Evolutionary conservation across 2,888 invertebrate genomes (phyloP), one percentile per base, ranked within the genome.

Genomic region (Boloria euphrosyne): DNA sequence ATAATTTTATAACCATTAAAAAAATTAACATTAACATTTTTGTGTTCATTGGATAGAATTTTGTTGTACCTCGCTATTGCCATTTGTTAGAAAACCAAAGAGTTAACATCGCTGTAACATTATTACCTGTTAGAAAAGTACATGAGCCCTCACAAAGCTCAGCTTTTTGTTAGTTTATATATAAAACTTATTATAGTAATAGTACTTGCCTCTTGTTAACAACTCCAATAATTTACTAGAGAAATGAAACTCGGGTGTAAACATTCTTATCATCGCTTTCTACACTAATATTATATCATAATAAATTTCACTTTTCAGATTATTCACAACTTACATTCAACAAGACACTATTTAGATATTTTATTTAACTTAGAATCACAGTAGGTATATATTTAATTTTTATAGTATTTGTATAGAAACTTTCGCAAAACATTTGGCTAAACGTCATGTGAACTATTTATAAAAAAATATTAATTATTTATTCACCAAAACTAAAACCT

Each of bases 181-280:
- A 44, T 22, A 55, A 3, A 43, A 38, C 38, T 22, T 14, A 10
- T 10, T 27, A 10, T n/a, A 14, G 27, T 13, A 43, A 27, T 27
- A 44, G 47, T 22, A 59, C 64, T 62, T 80, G 89, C 91, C 91
- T 90, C 81, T 87, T 6, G 91, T 91, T n/a, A 92, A 76, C 59
- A 92, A 79, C 72, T 90, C 90, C 71, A 90, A 74, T 4, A 92
- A 73, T 78, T 92, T 92, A 72, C 90, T 90, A 10, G 91, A 91
- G 74, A 91, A 92, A 78, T 89, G 91, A 76, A 88, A 92, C 68
- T 89, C 90, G 49, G 86, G 82, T 14, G 77, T 78, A 67, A 90
- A 87, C 89, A 91, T 90, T 68, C 75, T 77, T 68, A 65, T 65
- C 66, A 63, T 52, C 63, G 69, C 70, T 75, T 78, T 75, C 64